phyloP scores from a whole-genome alignment of 2,113 vertebrate genomes.

The Mobula hypostoma region DNA sequence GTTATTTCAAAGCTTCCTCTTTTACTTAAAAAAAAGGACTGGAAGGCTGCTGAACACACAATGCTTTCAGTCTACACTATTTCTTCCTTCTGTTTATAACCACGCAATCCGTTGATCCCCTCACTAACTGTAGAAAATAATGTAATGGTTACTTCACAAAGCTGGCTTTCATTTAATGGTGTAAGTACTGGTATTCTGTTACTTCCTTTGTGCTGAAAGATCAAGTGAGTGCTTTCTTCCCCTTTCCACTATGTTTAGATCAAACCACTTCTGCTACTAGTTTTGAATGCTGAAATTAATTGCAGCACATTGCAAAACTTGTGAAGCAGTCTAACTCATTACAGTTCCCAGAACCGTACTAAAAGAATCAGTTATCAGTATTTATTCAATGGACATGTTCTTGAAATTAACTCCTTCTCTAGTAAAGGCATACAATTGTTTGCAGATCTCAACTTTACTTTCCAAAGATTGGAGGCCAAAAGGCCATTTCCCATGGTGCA shows the following conservation, averaged over 20 bases:
- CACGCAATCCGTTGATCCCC: not conserved
- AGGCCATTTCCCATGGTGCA: too few species aligned
- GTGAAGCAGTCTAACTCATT: not conserved
- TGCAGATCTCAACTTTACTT: too few species aligned
- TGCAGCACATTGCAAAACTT: not conserved
- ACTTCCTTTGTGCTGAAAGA: not conserved
- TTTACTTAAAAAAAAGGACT: not conserved
- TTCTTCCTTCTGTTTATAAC: slow-evolving; percentile 11
- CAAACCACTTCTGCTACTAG: not conserved
- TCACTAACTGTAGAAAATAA: not conserved
- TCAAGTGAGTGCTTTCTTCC: not conserved
- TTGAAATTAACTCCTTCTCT: too few species aligned
- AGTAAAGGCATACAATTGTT: too few species aligned
- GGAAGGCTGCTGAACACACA: not conserved
- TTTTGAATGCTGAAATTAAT: not conserved
- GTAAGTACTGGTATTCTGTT: not conserved
- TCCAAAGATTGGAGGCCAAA: too few species aligned
- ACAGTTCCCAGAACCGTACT: too few species aligned
- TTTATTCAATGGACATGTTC: too few species aligned
- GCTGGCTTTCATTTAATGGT: not conserved
- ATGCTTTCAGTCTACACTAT: too few species aligned
- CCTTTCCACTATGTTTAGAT: not conserved
- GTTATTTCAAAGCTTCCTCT: not conserved
- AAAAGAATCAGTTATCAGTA: too few species aligned
- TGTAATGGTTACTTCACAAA: not conserved